Base-by-base conservation (phyloP, 2,113 vertebrate species). In the Saguinus midas region DNA sequence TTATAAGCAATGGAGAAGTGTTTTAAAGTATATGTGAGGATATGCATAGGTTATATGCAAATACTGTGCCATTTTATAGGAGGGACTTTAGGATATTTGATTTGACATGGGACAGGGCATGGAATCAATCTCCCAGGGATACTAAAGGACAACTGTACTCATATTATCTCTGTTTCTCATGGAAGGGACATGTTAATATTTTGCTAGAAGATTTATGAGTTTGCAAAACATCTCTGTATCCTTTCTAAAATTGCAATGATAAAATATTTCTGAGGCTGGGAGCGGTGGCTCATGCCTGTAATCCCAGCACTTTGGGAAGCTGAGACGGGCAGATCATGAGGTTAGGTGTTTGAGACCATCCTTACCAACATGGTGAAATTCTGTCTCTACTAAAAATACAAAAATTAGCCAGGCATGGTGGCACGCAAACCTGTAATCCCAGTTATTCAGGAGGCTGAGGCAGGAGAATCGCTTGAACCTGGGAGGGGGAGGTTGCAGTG, bases 161-260 rank as follows among this genome's bases (percentile, higher is more conserved):
- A 37, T 23, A 52, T 35, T 82, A 37, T 70, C 35, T 85, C 18
- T 88, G 81, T 73, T 90, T 76, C 52, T 6, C 85, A 93, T 37
- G 85, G 82, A 66, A 87, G 72, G 45, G 48, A 82, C 40, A 79
- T 70, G 43, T 66, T 86, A 90, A 37, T 85, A 64, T 66, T n/a
- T 52, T 35, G 32, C 16, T 1, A 50, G 48, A 87, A 83, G 76
- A 87, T 0, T n/a, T 20, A 88, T 58, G 35, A 90, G 29, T 91
- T 96, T 86, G 11, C 17, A 96, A 90, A 88, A 68, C 18, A 82
- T 91, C 70, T 94, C 91, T 75, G n/a, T 58, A 93, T 18, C 58
- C 82, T 88, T 95, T 87, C 27, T 81, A 96, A 95, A 96, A 90
- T 3, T 55, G 23, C 11, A 82, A 90, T 66, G 45, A 50, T 83